Base-by-base conservation (phyloP, 1,140 invertebrate species). In the Marisa cornuarietis region DNA sequence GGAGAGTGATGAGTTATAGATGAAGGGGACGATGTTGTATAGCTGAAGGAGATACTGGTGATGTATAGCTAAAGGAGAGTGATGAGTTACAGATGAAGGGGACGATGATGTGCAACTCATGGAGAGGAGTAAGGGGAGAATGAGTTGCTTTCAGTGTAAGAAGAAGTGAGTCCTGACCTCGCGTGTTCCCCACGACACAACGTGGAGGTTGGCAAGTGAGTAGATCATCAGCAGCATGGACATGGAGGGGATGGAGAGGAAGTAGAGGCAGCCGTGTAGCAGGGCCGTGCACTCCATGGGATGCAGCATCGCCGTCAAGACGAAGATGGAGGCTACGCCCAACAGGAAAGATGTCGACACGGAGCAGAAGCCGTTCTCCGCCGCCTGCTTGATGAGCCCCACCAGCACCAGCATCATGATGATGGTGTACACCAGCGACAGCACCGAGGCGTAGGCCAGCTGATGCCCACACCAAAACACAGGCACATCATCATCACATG, bases 171-270 rank as follows among this genome's bases (percentile, higher is more conserved):
- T n/a, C 83, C 42, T 83, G 81, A 77, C 81, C 91, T 90, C 98
- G 95, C 80, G 96, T 91, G 0, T 96, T 97, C 58, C 96, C 96
- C 96, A 98, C 4, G 94, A 94, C 1, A 97, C 95, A 84, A 95
- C 95, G 88, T 98, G 96, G 87, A 98, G 92, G 87, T 98, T 98
- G 87, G 96, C 96, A 1, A 97, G 91, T 0, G 96, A 96, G 87
- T 96, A 98, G 75, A 98, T 95, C 49, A 96, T 95, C 24, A 98
- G 92, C 81, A 98, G 91, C 93, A 98, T 94, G 87, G 97, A 98
- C 96, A 97, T 97, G 81, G 95, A 96, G 2, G 97, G 97, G 71
- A 98, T 95, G 18, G 96, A 96, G 20, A 98, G 93, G 88, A 97
- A 98, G 89, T 98, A 98, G 49, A 98, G 93, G 9, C 96, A 89